Evolutionary conservation across 2,888 invertebrate species (phyloP).

Genomic region (Lysandra coridon): DNA sequence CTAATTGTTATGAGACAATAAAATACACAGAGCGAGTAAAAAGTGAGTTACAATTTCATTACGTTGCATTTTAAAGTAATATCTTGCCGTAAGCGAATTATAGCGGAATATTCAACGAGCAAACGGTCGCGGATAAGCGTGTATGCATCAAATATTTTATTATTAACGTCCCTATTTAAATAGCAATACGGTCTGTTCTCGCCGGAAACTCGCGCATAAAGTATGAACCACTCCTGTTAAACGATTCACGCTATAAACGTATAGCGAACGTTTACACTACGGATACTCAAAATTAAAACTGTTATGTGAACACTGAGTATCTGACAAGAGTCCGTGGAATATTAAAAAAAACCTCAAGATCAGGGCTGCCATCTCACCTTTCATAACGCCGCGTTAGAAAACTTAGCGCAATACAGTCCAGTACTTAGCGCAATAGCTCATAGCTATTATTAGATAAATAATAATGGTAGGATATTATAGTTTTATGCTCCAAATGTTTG

Average conservation of each 20-base stretch:
- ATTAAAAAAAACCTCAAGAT: constrained; percentile 37
- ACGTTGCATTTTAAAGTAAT: constrained; percentile 53
- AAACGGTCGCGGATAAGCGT: constrained; percentile 54
- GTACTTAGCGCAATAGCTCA: too few relatives aligned
- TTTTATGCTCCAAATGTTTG: too few relatives aligned
- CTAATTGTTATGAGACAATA: constrained; percentile 29
- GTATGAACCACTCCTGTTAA: constrained; percentile 51
- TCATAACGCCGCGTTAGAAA: background rate
- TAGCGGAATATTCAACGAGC: constrained; percentile 61
- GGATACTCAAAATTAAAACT: constrained; percentile 48
- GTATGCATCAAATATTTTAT: constrained; percentile 57
- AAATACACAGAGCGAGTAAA: constrained; percentile 37
- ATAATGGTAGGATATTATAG: too few relatives aligned
- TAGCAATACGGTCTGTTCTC: constrained; percentile 55
- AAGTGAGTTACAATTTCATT: constrained; percentile 49
- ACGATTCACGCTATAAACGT: constrained; percentile 48
- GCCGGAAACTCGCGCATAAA: constrained; percentile 55
- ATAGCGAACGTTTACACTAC: constrained; percentile 45
- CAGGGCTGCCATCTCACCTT: constrained; percentile 18
- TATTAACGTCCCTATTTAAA: constrained; percentile 60
- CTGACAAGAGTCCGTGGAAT: constrained; percentile 39
- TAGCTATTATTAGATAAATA: too few relatives aligned
- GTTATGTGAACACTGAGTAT: constrained; percentile 41
- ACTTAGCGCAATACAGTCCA: background rate
- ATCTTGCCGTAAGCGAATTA: constrained; percentile 56